Conservation (phyloP, 2,888 invertebrate species). For the Sphaerophoria rueppellii region DNA sequence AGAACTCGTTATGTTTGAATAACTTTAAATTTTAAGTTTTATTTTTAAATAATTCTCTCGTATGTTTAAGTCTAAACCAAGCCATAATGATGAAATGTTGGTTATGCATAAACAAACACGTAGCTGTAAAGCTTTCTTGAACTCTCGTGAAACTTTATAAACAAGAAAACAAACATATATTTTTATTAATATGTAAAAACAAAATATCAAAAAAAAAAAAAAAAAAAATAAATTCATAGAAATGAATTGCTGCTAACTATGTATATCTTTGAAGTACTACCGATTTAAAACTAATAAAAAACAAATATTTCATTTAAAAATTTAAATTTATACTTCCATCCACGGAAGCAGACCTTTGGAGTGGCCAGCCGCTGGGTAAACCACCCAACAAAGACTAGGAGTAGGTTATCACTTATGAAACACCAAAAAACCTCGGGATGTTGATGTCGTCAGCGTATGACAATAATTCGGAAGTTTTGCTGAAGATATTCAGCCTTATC, state of each 20-base stretch:
- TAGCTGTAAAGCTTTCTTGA: constrained; percentile 18
- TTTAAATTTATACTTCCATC: constrained; percentile 20
- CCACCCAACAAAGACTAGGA: too few relatives aligned
- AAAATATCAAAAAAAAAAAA: constrained; percentile 39
- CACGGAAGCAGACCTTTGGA: too few relatives aligned
- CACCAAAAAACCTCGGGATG: too few relatives aligned
- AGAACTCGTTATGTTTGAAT: constrained; percentile 52
- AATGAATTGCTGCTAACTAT: constrained; percentile 54
- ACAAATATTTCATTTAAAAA: constrained; percentile 36
- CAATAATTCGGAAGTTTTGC: too few relatives aligned
- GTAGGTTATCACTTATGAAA: too few relatives aligned
- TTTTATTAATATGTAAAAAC: constrained; percentile 50
- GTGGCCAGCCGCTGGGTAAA: too few relatives aligned
- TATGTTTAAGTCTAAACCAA: constrained; percentile 54
- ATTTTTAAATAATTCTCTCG: constrained; percentile 25
- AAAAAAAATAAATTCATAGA: constrained; percentile 49
- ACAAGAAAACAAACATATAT: constrained; percentile 49
- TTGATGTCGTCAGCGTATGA: too few relatives aligned
- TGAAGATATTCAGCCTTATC: too few relatives aligned
- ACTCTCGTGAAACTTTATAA: constrained; percentile 1
- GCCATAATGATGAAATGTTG: constrained; percentile 42
- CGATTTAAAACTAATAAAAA: constrained; percentile 52
- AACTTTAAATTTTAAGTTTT: constrained; percentile 52
- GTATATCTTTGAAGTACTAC: constrained; percentile 63
- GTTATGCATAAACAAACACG: constrained; percentile 44